These are phyloP conservation scores for Trichopoda pennipes DNA, from an alignment of 2,888 invertebrate genomes.

Conservation along the genomic window DNA sequence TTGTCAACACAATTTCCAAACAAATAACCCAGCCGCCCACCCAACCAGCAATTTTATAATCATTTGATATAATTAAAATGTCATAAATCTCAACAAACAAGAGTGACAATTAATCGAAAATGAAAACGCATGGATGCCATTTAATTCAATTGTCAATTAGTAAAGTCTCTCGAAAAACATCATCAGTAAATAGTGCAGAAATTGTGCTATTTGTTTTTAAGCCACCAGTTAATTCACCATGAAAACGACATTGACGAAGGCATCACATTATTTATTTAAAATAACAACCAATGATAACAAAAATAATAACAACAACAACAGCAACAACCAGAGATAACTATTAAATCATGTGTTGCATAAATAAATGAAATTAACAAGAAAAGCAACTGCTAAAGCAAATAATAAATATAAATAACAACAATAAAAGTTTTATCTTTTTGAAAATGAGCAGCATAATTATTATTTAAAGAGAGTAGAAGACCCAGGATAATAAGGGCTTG, in stretches of 20 bases:
- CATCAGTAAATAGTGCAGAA: background rate
- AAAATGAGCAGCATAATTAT: background rate
- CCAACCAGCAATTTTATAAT: background rate
- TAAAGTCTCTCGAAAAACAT: slow-evolving; percentile 39
- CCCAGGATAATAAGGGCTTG: too few species aligned
- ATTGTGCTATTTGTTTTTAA: slow-evolving; percentile 10
- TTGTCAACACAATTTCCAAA: background rate
- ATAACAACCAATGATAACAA: slow-evolving; percentile 1
- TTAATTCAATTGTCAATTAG: slow-evolving; percentile 67
- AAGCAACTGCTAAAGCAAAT: background rate
- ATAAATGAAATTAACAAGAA: slow-evolving; percentile 37
- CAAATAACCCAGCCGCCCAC: background rate
- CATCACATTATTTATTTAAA: slow-evolving; percentile 55
- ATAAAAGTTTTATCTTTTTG: background rate
- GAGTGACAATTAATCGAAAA: slow-evolving; percentile 59
- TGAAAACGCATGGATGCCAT: slow-evolving; percentile 61
- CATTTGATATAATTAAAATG: slow-evolving; percentile 50
- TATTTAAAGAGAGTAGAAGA: background rate
- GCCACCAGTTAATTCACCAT: slow-evolving; percentile 8
- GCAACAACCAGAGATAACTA: background rate
- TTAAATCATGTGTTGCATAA: background rate
- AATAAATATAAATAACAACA: background rate
- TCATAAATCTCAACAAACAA: slow-evolving; percentile 57
- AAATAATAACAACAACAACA: slow-evolving; percentile 4
- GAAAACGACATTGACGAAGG: slow-evolving; percentile 33